phyloP scores from a whole-genome alignment of 2,797 vertebrate genomes.

The Bryconaethiops microstoma region DNA sequence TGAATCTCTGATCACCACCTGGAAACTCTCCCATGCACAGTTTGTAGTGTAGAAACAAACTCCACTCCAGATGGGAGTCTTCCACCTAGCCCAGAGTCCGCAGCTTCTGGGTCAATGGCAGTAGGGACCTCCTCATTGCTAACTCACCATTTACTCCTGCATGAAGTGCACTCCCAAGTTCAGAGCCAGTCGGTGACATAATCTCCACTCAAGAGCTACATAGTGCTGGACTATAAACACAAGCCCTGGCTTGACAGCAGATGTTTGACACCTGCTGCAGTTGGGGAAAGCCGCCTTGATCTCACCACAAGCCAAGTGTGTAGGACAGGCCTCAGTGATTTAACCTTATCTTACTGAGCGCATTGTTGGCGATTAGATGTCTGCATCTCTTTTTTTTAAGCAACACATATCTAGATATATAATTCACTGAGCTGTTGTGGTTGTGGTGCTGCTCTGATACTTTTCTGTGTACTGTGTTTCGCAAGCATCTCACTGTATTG shows the following conservation, averaged over 20 bases:
- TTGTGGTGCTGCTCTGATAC: too few species aligned
- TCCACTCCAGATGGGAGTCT: slow-evolving; percentile 10
- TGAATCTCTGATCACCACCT: neutral
- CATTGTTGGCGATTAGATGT: too few species aligned
- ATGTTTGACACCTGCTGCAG: slow-evolving; percentile 50
- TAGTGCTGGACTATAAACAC: slow-evolving; percentile 64
- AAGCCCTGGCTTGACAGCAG: slow-evolving; percentile 36
- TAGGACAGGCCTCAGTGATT: neutral
- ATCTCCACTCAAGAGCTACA: slow-evolving; percentile 76
- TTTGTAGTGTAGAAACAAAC: neutral
- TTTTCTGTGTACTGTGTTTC: too few species aligned
- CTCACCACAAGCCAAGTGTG: neutral
- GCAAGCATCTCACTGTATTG: too few species aligned
- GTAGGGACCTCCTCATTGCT: slow-evolving; percentile 66
- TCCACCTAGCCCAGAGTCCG: slow-evolving; percentile 6
- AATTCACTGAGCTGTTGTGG: too few species aligned
- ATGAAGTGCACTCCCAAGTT: slow-evolving; percentile 71
- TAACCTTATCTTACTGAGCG: neutral
- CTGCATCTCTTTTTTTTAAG: too few species aligned
- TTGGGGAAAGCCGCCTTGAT: neutral
- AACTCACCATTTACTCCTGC: slow-evolving; percentile 74
- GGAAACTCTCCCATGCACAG: neutral
- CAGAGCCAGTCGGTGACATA: slow-evolving; percentile 74
- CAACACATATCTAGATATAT: too few species aligned
- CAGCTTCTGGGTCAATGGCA: slow-evolving; percentile 56